These are phyloP conservation scores for Thereva unica DNA, from an alignment of 2,888 invertebrate genomes.

Conservation along the genomic window DNA sequence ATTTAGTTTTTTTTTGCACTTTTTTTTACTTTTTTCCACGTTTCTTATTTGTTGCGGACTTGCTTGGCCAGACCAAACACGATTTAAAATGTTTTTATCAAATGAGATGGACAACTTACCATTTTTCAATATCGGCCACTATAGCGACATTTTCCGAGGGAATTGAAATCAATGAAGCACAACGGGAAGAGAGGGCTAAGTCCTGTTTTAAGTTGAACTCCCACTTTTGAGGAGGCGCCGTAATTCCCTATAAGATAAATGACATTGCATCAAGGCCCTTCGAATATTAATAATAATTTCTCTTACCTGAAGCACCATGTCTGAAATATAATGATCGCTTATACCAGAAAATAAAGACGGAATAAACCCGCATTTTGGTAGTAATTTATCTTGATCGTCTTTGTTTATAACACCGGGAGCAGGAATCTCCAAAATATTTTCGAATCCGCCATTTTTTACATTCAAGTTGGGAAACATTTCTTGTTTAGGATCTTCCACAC, in stretches of 20 bases:
- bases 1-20: no score
- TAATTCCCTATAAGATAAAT: conserved; percentile 60
- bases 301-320: conserved; percentile 74
- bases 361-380: conserved; percentile 60
- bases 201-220: conserved; percentile 62
- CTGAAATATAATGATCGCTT: conserved; percentile 70
- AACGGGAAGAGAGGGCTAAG: conserved; percentile 60
- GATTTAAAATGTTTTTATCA: no score
- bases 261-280: conserved; percentile 34
- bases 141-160: conserved; percentile 81
- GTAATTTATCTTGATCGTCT: conserved; percentile 50
- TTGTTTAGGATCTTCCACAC: no score
- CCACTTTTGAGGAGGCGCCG: conserved; percentile 64
- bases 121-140: conserved; percentile 77
- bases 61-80: no score
- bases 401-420: conserved; percentile 40
- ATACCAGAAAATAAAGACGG: conserved; percentile 66
- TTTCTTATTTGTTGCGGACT: no score
- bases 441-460: no score
- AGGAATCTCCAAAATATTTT: no score
- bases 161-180: conserved; percentile 67
- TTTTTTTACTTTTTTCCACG: no score
- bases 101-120: conserved; percentile 60
- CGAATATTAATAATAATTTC: neutral
- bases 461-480: no score